phyloP scores from a whole-genome alignment of 2,888 invertebrate species.

The Blastobasis adustella region DNA sequence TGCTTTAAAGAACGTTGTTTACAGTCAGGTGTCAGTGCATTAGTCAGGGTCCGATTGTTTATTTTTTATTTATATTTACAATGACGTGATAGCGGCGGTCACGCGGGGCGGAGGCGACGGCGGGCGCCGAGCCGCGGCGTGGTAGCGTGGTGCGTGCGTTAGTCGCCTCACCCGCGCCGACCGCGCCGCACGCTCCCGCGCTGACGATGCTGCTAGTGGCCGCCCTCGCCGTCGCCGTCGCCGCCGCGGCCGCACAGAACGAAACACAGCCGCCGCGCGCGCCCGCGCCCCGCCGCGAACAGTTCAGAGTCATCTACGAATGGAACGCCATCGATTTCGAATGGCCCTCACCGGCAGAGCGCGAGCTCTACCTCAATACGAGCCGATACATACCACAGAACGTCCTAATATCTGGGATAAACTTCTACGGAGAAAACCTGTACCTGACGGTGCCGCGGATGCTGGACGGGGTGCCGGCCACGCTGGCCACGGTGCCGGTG shows the following conservation, averaged over 20 bases:
- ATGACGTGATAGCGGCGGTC: slow-evolving; percentile 36
- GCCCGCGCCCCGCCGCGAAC: slow-evolving; percentile 55
- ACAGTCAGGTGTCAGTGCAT: slow-evolving; percentile 17
- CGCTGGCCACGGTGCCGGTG: slow-evolving; percentile 76
- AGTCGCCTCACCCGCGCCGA: slow-evolving; percentile 52
- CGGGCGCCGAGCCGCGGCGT: slow-evolving; percentile 17
- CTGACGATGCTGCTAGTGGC: slow-evolving; percentile 47
- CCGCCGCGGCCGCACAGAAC: slow-evolving; percentile 55
- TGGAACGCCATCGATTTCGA: slow-evolving; percentile 82
- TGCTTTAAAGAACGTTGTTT: slow-evolving; percentile 9
- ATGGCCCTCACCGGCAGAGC: slow-evolving; percentile 76
- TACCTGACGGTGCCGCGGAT: slow-evolving; percentile 82
- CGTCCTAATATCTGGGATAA: slow-evolving; percentile 80
- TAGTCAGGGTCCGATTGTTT: slow-evolving; percentile 33
- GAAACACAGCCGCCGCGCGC: slow-evolving; percentile 38
- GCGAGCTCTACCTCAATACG: slow-evolving; percentile 68
- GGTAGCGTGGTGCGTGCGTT: slow-evolving; percentile 30
- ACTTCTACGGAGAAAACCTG: slow-evolving; percentile 78
- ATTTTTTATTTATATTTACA: slow-evolving; percentile 21
- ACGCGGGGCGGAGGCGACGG: slow-evolving; percentile 34
- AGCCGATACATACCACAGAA: slow-evolving; percentile 79
- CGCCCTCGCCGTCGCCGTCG: slow-evolving; percentile 50
- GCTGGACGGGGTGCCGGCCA: slow-evolving; percentile 82
- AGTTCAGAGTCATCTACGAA: slow-evolving; percentile 82
- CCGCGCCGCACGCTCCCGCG: slow-evolving; percentile 49